These are phyloP conservation scores for Mesorhabditis spiculigera DNA, from an alignment of 2,888 invertebrate species.

Conservation along the genomic window DNA sequence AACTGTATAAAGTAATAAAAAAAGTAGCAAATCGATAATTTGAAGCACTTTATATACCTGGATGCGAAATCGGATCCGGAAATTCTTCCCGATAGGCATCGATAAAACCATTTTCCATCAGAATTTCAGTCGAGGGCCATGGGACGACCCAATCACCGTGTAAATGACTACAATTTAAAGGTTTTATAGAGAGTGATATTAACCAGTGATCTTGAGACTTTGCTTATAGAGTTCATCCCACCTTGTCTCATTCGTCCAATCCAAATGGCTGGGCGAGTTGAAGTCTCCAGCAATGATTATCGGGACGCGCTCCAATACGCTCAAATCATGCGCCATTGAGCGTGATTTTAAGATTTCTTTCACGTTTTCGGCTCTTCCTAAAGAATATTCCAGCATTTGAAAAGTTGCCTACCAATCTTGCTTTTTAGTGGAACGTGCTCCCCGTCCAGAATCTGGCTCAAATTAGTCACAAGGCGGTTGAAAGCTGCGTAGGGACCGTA, in stretches of 20 bases:
- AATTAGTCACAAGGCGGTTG: not conserved
- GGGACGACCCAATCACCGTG: slow-evolving; percentile 41
- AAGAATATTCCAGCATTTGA: not conserved
- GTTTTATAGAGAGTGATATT: no score
- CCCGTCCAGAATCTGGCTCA: not conserved
- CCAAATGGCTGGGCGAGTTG: slow-evolving; percentile 50
- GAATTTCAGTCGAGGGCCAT: slow-evolving; percentile 44
- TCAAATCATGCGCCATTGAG: slow-evolving; percentile 11
- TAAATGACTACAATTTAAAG: slow-evolving; percentile 9
- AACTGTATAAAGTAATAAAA: not conserved
- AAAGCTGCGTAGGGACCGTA: slow-evolving; percentile 5
- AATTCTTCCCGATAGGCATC: slow-evolving; percentile 43
- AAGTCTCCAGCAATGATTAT: slow-evolving; percentile 50
- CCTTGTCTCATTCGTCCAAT: slow-evolving; percentile 40
- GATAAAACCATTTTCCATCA: slow-evolving; percentile 30
- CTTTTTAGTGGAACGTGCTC: not conserved
- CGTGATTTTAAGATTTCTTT: not conserved
- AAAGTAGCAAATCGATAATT: not conserved
- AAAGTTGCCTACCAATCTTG: not conserved
- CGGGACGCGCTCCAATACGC: slow-evolving; percentile 27
- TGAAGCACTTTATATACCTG: slow-evolving; percentile 16
- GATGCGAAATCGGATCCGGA: slow-evolving; percentile 32
- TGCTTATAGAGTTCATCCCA: not conserved
- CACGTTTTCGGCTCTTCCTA: not conserved
- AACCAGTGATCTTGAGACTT: no score